These are phyloP conservation scores for Thamnophis sirtalis DNA, from an alignment of 2,113 vertebrate species.

Conservation along the genomic window DNA sequence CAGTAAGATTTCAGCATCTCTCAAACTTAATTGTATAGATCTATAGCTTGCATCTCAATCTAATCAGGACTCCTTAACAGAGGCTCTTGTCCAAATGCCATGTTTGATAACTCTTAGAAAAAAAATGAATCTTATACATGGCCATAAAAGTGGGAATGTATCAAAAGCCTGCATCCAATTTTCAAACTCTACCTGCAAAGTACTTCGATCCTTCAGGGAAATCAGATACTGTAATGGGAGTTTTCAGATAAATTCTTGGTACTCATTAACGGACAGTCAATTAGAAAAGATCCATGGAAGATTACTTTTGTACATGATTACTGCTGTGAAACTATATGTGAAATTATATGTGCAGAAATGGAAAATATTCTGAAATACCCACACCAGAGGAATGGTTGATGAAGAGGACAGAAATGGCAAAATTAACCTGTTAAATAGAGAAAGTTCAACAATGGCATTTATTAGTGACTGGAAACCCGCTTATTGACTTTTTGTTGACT, in stretches of 20 bases:
- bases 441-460: background rate
- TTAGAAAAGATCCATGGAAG: background rate
- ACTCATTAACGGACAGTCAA: background rate
- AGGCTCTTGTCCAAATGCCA: background rate
- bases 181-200: background rate
- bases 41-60: background rate
- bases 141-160: background rate
- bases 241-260: background rate
- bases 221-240: background rate
- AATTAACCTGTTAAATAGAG: background rate
- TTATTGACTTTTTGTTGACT: background rate
- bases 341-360: background rate
- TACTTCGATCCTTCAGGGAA: background rate
- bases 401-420: background rate
- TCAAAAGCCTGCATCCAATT: background rate
- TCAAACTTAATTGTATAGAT: rapidly evolving
- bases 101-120: background rate
- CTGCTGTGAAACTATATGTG: background rate
- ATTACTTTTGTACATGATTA: background rate
- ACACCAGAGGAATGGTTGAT: background rate
- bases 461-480: background rate
- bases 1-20: background rate
- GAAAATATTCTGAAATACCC: background rate
- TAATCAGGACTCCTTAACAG: background rate
- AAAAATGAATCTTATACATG: background rate